A percentile compares a stretch with the other conserved stretches of the same genome.
phyloP scores from a whole-genome alignment of 2,113 vertebrate species.

The Saguinus midas region DNA sequence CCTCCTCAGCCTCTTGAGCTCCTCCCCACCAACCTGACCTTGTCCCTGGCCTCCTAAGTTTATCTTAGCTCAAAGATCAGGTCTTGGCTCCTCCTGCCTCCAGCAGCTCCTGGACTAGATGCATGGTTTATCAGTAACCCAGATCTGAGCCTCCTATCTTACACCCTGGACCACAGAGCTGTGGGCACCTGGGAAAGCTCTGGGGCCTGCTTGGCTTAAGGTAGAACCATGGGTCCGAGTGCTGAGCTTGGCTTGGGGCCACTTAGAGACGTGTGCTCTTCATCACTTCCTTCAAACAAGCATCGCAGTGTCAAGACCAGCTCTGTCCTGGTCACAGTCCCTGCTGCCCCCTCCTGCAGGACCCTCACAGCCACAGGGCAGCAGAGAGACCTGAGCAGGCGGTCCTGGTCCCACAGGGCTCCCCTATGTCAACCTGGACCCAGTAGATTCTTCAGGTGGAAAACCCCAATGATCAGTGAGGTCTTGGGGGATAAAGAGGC shows the following conservation, averaged over 20 bases:
- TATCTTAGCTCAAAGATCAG: too few species aligned
- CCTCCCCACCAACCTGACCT: too few species aligned
- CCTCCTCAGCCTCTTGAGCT: too few species aligned
- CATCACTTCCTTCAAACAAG: background rate
- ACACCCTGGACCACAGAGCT: background rate
- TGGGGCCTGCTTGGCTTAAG: background rate
- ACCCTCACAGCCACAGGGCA: background rate
- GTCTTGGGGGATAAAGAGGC: background rate
- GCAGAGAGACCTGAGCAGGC: background rate
- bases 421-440: background rate
- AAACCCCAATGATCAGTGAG: background rate
- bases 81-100: background rate
- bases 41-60: background rate
- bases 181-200: background rate
- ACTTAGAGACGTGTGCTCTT: too few species aligned
- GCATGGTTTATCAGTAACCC: background rate
- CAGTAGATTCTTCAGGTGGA: background rate
- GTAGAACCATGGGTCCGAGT: background rate
- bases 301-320: background rate
- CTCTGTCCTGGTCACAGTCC: background rate
- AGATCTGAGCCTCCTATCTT: too few species aligned
- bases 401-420: background rate
- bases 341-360: background rate
- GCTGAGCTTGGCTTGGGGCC: background rate
- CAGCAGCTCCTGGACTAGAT: background rate